Evolutionary conservation across 2,113 vertebrate genomes (phyloP).

Genomic region (Malurus melanocephalus): DNA sequence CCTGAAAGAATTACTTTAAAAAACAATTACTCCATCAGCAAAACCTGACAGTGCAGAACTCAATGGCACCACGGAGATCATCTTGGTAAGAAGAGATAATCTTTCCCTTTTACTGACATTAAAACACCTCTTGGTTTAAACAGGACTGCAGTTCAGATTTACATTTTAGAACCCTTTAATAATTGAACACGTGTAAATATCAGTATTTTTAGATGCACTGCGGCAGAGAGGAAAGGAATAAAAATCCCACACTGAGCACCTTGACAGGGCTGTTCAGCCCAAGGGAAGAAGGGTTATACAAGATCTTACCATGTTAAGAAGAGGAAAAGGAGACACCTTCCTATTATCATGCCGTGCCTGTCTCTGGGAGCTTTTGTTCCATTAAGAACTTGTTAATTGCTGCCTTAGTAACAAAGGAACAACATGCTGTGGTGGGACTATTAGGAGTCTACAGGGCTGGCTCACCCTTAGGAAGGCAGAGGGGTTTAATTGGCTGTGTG

Average conservation of each 20-base stretch:
- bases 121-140: neutral
- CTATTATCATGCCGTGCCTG: slow-evolving; percentile 44
- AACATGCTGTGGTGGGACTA: slow-evolving; percentile 48
- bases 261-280: neutral
- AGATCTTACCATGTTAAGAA: neutral
- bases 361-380: slow-evolving; percentile 57
- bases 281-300: neutral
- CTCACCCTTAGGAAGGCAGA: slow-evolving; percentile 42
- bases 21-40: slow-evolving; percentile 25
- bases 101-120: neutral
- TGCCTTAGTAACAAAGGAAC: slow-evolving; percentile 68
- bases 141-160: neutral
- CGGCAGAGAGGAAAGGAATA: neutral
- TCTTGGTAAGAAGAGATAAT: neutral
- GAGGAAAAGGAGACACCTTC: slow-evolving; percentile 31
- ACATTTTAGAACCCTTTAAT: slow-evolving; percentile 3
- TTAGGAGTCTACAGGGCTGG: slow-evolving; percentile 23
- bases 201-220: neutral
- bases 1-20: neutral
- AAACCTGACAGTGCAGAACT: slow-evolving; percentile 22
- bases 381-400: slow-evolving; percentile 71
- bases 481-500: slow-evolving; percentile 61
- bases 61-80: neutral
- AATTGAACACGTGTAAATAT: slow-evolving; percentile 1
- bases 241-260: neutral